Base-by-base conservation (phyloP, 2,797 vertebrate species). In the Ceyx erithaca region DNA sequence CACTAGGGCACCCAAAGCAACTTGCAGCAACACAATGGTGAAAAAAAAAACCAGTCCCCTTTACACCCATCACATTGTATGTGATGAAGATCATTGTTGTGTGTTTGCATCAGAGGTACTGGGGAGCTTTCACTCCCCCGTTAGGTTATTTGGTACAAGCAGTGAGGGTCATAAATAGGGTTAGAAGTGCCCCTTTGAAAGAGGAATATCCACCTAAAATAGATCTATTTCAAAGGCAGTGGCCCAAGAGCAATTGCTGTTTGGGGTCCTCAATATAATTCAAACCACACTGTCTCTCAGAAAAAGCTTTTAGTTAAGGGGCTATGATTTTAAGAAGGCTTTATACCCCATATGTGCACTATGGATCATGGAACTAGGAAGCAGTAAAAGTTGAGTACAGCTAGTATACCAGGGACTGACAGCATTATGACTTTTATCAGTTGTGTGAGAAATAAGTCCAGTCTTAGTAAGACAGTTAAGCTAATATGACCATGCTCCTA, bases 341-440 rank as follows among this genome's bases (percentile, higher is more conserved):
- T 90, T 93, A 77, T 68, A 66, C 63, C 64, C 78, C 54, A 20
- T 30, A n/a, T 90, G 92, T 88, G 78, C 80, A 80, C 63, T 62
- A 8, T 88, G 92, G 93, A 86, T 91, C 78, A 67, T 10, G 40
- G 80, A 51, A 61, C 85, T 80, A 84, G 89, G 76, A n/a, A 51
- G 77, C 82, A 75, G 92, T 64, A 83, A 92, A 81, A 88, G 91
- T 64, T 82, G 91, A 95, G 85, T 84, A 62, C 80, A 55, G 87
- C 68, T 52, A 40, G 62, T 67, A 82, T 89, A 93, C 82, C 89
- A 94, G 63, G 58, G 68, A 64, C 79, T 94, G 96, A 81, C 95
- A 96, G 94, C 26, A 17, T 81, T 79, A 52, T 45, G 85, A 82
- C 89, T 87, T 92, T 92, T 70, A 95, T 94, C 95, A 96, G 80